phyloP scores from a whole-genome alignment of 2,797 vertebrate genomes.

The Gallinago solitaria region DNA sequence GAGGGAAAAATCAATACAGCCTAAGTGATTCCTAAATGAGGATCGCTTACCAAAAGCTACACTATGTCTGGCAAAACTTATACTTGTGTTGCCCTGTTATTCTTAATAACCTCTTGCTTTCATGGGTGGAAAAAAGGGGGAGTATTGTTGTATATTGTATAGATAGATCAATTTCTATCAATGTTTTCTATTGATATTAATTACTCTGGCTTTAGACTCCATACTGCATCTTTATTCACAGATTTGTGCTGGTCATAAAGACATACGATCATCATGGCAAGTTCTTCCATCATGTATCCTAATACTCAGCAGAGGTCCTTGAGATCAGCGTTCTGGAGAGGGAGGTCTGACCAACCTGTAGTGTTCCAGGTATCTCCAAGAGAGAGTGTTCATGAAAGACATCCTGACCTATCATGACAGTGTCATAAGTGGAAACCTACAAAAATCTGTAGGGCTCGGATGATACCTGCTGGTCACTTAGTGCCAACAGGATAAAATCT shows the following conservation, averaged over 20 bases:
- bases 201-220: neutral
- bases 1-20: neutral
- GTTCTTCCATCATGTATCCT: neutral
- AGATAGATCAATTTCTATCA: neutral
- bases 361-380: neutral
- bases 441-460: neutral
- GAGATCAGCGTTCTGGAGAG: neutral
- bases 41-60: neutral
- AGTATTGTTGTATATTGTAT: neutral
- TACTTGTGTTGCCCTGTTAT: neutral
- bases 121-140: neutral
- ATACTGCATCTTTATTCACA: neutral
- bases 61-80: neutral
- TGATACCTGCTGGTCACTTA: neutral
- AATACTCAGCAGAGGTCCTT: neutral
- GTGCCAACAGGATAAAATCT: neutral
- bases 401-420: neutral
- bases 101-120: neutral
- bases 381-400: neutral
- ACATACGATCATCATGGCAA: neutral
- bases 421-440: neutral
- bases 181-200: neutral
- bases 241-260: neutral
- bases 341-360: neutral
- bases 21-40: neutral